Evolutionary conservation across 2,113 vertebrate species (phyloP).

Genomic region (Caranx ignobilis): DNA sequence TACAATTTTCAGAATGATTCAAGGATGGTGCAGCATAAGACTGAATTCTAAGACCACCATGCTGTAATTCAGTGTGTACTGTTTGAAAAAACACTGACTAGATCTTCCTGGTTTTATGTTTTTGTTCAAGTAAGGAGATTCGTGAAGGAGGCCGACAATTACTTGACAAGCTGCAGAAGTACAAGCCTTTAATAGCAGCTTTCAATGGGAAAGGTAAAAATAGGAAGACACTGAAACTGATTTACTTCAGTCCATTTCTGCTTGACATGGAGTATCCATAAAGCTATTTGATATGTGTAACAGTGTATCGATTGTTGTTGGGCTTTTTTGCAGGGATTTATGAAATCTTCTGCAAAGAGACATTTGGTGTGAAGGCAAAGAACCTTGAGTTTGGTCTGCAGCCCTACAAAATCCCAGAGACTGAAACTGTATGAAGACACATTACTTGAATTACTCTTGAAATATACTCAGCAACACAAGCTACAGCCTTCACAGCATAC

Average conservation of each 20-base stretch:
- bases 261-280: background rate
- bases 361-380: constrained; percentile 96
- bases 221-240: background rate
- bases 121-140: constrained; percentile 93
- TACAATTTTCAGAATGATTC: background rate
- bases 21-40: background rate
- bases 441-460: background rate
- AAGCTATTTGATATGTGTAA: background rate
- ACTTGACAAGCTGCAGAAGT: constrained; percentile 96
- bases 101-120: background rate
- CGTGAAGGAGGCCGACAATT: constrained; percentile 97
- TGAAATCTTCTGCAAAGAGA: constrained; percentile 99
- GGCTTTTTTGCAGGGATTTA: constrained; percentile 90
- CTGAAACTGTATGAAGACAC: constrained; percentile 89
- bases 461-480: background rate
- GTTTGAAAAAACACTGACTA: background rate
- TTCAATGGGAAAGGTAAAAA: constrained; percentile 98
- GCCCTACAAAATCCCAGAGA: constrained; percentile 96
- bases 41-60: background rate
- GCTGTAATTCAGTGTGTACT: background rate
- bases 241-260: background rate
- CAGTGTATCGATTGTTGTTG: background rate
- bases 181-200: constrained; percentile 94
- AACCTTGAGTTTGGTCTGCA: constrained; percentile 97
- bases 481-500: background rate